These are phyloP conservation scores for Epirrhoe alternata DNA, from an alignment of 2,888 invertebrate species.

Conservation along the genomic window DNA sequence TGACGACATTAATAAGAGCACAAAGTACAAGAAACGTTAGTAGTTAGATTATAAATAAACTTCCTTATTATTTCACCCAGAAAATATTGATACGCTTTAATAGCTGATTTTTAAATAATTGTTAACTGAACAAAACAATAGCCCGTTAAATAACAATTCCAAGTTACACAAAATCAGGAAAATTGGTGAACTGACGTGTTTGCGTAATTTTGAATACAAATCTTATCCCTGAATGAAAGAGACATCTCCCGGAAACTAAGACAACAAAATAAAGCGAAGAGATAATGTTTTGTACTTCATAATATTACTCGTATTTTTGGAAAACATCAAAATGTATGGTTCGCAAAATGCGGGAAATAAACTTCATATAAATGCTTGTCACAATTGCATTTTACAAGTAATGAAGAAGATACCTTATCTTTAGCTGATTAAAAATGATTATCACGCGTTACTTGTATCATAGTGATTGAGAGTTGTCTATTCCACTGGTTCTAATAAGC, in stretches of 20 bases:
- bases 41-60: constrained; percentile 15
- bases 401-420: background rate
- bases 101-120: background rate
- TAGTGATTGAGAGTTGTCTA: no score
- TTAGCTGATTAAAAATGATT: background rate
- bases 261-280: no score
- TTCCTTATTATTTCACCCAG: constrained; percentile 6
- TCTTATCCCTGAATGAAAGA: background rate
- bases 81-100: background rate
- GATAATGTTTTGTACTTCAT: no score
- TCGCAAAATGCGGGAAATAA: no score
- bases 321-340: no score
- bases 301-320: no score
- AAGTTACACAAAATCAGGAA: background rate
- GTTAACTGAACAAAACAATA: background rate
- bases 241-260: no score
- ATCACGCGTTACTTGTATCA: no score
- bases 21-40: constrained; percentile 32
- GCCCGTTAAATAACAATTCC: background rate
- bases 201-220: background rate
- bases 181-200: background rate
- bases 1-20: constrained; percentile 24
- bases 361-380: no score
- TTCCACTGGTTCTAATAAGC: no score
- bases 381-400: no score